These are phyloP conservation scores for Drosophila ogumai DNA, from an alignment of 1,140 invertebrate species.

Conservation along the genomic window DNA sequence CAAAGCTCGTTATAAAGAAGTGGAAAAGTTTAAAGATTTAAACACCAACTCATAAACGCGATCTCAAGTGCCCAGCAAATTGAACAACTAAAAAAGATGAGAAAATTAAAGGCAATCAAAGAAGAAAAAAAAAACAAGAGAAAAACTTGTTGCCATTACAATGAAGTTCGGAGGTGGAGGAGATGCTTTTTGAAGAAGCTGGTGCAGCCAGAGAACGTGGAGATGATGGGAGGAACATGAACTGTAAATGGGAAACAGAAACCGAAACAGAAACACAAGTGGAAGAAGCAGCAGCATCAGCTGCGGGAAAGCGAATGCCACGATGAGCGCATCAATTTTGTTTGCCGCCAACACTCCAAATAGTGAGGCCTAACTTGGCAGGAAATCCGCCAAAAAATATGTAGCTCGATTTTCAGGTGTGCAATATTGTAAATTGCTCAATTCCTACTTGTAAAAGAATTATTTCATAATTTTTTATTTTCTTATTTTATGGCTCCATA, in stretches of 20 bases:
- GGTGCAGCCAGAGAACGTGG: conserved; percentile 4
- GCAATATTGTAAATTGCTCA: not conserved
- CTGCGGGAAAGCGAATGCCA: conserved; percentile 24
- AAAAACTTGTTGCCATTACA: conserved; percentile 58
- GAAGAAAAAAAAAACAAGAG: conserved; percentile 9
- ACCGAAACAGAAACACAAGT: conserved; percentile 4
- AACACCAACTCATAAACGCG: conserved; percentile 38
- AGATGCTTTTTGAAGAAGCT: conserved; percentile 7
- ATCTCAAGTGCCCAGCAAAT: conserved; percentile 37
- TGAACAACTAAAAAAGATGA: conserved; percentile 40
- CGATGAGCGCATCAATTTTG: conserved; percentile 71
- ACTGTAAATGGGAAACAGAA: conserved; percentile 46
- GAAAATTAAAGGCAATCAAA: conserved; percentile 25
- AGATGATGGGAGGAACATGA: conserved; percentile 15
- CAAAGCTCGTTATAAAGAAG: conserved; percentile 20
- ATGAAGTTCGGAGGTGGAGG: conserved; percentile 20
- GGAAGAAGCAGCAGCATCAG: conserved; percentile 19
- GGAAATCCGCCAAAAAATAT: not conserved
- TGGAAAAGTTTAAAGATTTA: conserved; percentile 26
- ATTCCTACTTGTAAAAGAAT: not conserved
- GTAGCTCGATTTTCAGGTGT: no score
- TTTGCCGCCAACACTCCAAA: conserved; percentile 33
- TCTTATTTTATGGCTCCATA: not conserved
- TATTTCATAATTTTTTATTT: not conserved
- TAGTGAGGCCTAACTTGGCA: not conserved